phyloP scores from a whole-genome alignment of 1,140 invertebrate genomes.

The Bombus confusus region DNA sequence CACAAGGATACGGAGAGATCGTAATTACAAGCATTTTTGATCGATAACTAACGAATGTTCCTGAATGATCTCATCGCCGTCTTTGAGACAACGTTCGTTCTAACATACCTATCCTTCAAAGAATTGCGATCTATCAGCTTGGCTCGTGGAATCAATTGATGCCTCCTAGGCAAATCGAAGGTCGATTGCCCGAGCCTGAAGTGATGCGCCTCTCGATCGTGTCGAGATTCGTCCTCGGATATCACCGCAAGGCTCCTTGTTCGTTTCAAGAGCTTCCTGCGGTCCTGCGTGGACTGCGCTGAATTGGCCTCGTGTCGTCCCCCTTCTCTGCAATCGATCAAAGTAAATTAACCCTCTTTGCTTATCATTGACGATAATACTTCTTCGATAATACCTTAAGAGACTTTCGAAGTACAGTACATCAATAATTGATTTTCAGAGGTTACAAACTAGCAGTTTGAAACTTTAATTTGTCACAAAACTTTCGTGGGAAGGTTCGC shows the following conservation, averaged over 20 bases:
- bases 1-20: background rate
- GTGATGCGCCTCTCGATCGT: slow-evolving; percentile 65
- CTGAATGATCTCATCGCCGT: background rate
- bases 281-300: slow-evolving; percentile 74
- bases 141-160: slow-evolving; percentile 89
- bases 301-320: slow-evolving; percentile 73
- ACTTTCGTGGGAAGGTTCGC: no score
- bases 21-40: background rate
- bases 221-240: slow-evolving; percentile 87
- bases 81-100: background rate
- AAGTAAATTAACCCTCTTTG: background rate
- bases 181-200: slow-evolving; percentile 72
- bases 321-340: slow-evolving; percentile 55
- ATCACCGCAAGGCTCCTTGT: slow-evolving; percentile 90
- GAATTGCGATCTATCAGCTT: slow-evolving; percentile 89
- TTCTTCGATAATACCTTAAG: background rate
- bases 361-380: background rate
- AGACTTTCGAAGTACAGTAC: background rate
- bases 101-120: slow-evolving; percentile 86
- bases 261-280: slow-evolving; percentile 86
- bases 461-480: no score
- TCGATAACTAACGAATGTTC: background rate
- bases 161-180: slow-evolving; percentile 85
- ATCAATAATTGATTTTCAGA: background rate
- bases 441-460: background rate